phyloP scores from a whole-genome alignment of 2,113 vertebrate species.

The Siphamia tubifer region DNA sequence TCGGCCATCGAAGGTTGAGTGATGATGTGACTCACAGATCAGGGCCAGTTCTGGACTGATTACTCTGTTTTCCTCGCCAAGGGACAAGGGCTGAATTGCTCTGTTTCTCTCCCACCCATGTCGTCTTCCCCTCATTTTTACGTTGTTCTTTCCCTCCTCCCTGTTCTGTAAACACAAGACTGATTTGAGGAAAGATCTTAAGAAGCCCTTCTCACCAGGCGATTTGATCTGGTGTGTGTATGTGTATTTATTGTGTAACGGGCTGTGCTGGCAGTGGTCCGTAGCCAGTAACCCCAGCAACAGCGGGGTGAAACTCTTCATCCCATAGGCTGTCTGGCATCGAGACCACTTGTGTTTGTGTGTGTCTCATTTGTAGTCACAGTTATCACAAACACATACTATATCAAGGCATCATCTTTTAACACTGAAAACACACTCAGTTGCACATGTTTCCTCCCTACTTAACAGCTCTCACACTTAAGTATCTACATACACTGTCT shows the following conservation, averaged over 20 bases:
- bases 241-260: constrained; percentile 1
- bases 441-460: constrained; percentile 15
- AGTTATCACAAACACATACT: background rate
- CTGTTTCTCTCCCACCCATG: background rate
- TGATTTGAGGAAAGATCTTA: constrained; percentile 60
- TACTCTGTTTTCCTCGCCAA: constrained; percentile 27
- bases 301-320: constrained; percentile 60
- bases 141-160: constrained; percentile 7
- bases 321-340: constrained; percentile 67
- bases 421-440: constrained; percentile 6
- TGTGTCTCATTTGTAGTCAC: constrained; percentile 13
- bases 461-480: background rate
- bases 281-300: constrained; percentile 71
- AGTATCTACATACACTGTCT: background rate
- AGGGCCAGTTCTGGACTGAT: constrained; percentile 35
- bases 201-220: constrained; percentile 28
- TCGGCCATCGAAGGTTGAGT: constrained; percentile 21
- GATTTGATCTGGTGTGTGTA: constrained; percentile 40
- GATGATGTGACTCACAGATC: constrained; percentile 39
- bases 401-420: constrained; percentile 10
- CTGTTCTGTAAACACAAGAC: constrained; percentile 46
- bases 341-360: constrained; percentile 19
- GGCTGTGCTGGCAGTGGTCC: constrained; percentile 45
- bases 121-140: constrained; percentile 17
- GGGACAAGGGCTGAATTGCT: constrained; percentile 20